Conservation (phyloP, 2,113 vertebrate genomes). For the Sander lucioperca region DNA sequence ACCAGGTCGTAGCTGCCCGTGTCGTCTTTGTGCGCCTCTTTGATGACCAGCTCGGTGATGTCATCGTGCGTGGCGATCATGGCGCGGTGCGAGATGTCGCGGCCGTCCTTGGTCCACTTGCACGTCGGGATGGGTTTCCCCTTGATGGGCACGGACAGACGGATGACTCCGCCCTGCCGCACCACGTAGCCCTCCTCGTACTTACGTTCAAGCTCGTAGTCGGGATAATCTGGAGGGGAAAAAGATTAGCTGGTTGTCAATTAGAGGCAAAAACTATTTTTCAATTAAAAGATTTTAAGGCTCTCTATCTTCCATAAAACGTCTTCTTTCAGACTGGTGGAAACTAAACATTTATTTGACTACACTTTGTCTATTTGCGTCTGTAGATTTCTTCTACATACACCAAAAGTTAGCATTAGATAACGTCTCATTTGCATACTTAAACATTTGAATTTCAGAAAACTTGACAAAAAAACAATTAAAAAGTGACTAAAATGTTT, state of each 20-base stretch:
- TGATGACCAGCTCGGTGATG: slow-evolving; percentile 97
- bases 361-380: too few relatives aligned
- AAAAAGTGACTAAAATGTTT: too few relatives aligned
- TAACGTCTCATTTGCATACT: too few relatives aligned
- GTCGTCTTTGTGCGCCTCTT: slow-evolving; percentile 96
- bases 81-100: slow-evolving; percentile 92
- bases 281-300: too few relatives aligned
- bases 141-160: slow-evolving; percentile 94
- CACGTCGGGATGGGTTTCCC: slow-evolving; percentile 96
- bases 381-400: too few relatives aligned
- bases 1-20: slow-evolving; percentile 95
- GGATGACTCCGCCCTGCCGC: slow-evolving; percentile 95
- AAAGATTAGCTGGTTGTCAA: background rate
- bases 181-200: slow-evolving; percentile 95
- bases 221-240: slow-evolving; percentile 90
- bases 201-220: slow-evolving; percentile 92
- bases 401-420: too few relatives aligned
- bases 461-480: too few relatives aligned
- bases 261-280: too few relatives aligned
- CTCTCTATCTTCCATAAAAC: too few relatives aligned
- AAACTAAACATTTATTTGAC: too few relatives aligned
- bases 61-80: slow-evolving; percentile 97
- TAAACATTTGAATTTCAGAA: too few relatives aligned
- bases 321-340: too few relatives aligned
- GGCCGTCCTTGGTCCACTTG: slow-evolving; percentile 99